Base-by-base conservation (phyloP, 2,888 invertebrate genomes). In the Xestia c-nigrum region DNA sequence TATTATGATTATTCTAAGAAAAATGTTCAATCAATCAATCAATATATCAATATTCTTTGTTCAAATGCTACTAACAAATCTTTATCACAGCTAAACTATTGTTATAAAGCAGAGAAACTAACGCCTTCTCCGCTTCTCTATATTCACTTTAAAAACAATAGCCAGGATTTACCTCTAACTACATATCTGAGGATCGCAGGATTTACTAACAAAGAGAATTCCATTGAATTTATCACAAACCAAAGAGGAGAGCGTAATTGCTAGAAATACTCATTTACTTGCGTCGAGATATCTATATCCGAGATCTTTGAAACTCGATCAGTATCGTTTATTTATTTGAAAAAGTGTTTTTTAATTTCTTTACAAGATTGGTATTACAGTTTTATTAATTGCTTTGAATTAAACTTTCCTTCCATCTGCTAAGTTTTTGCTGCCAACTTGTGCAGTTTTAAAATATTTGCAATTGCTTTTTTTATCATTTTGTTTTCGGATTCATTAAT, bases 221-320 rank as follows among this genome's bases (percentile, higher is more conserved):
- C 71, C 72, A 75, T 80, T 72, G 75, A 73, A 84, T 79, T 83
- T 73, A 85, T 78, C 64, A 69, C 74, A 75, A 74, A 84, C 74
- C 69, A 73, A 70, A 78, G 72, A 69, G 61, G 64, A 72, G 61
- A 81, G 40, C 59, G 79, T 79, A 85, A 78, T 87, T 84, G 78
- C 71, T 80, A 72, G 84, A 78, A 83, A 83, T 78, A 74, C 76
- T 75, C 74, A 81, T 87, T 81, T 76, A 73, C 64, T 76, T 52
- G 52, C 66, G 31, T 61, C 55, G 31, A 40, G 63, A 72, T 86
- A 89, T 89, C 85, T 76, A 1, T 81, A 84, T 80, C 83, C 73
- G 68, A 69, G 74, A 86, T 89, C 89, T 88, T 76, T 82, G 86
- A 77, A 87, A 85, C 74, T 82, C 63, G 87, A 88, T 85, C 78